Conservation (phyloP, 2,113 vertebrate genomes). For the Archilochus colubris region DNA sequence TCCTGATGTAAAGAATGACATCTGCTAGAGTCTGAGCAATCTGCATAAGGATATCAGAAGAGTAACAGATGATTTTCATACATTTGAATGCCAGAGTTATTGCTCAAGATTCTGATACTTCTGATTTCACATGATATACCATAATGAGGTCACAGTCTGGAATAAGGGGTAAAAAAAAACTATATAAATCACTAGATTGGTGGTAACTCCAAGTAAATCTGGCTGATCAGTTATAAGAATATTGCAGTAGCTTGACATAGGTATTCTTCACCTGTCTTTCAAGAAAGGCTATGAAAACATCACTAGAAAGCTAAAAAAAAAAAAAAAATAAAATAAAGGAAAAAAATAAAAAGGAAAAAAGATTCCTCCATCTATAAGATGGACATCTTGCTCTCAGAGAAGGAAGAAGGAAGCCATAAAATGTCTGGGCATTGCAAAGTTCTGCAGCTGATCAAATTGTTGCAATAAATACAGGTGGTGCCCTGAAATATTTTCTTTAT, state of each 20-base stretch:
- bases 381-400: neutral
- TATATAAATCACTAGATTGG: neutral
- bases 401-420: neutral
- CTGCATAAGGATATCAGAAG: constrained; percentile 1
- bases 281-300: neutral
- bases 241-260: neutral
- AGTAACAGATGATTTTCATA: constrained; percentile 42
- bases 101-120: constrained; percentile 37
- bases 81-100: constrained; percentile 25
- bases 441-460: neutral
- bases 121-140: constrained; percentile 46
- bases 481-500: neutral
- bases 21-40: constrained; percentile 23
- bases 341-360: neutral
- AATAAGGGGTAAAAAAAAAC: neutral
- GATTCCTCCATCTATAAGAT: neutral
- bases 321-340: no score
- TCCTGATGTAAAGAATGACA: constrained; percentile 29
- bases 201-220: neutral
- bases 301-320: neutral
- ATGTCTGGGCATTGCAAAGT: neutral
- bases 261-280: neutral
- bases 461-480: neutral
- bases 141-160: constrained; percentile 32
- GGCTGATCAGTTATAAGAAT: neutral